These are phyloP conservation scores for Myotis davidii DNA, from an alignment of 2,113 vertebrate species.

Conservation along the genomic window DNA sequence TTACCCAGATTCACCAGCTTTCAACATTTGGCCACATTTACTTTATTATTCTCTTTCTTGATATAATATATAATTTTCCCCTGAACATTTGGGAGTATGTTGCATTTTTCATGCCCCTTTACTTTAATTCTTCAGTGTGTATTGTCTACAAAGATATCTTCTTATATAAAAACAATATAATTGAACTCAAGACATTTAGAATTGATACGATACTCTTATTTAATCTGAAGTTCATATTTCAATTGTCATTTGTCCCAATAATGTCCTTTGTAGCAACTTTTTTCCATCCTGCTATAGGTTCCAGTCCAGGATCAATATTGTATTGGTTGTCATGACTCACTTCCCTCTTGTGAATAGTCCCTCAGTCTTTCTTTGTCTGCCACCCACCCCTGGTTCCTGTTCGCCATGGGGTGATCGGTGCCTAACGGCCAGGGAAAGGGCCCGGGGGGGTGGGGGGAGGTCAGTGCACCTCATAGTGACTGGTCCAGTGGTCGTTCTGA, in stretches of 20 bases:
- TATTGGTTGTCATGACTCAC: not conserved
- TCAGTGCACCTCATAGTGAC: too few species aligned
- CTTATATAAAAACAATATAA: not conserved
- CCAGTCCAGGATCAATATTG: not conserved
- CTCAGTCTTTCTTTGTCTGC: not conserved
- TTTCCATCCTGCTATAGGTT: not conserved
- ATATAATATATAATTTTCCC: not conserved
- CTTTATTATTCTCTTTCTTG: constrained; percentile 8
- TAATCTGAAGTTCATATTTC: not conserved
- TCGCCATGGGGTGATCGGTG: too few species aligned
- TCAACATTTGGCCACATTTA: not conserved
- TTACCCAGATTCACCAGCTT: not conserved
- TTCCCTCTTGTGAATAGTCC: not conserved
- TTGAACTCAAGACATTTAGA: not conserved
- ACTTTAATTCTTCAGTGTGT: not conserved
- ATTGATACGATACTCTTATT: not conserved
- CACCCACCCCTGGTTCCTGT: too few species aligned
- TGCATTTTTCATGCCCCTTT: not conserved
- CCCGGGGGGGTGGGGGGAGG: too few species aligned
- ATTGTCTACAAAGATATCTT: not conserved
- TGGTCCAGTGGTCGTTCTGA: too few species aligned
- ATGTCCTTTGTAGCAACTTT: not conserved
- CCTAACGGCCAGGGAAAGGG: too few species aligned
- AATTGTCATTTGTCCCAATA: not conserved
- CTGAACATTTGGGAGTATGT: not conserved